Evolutionary conservation across 2,113 vertebrate genomes (phyloP).

Genomic region (Semnornis frantzii): DNA sequence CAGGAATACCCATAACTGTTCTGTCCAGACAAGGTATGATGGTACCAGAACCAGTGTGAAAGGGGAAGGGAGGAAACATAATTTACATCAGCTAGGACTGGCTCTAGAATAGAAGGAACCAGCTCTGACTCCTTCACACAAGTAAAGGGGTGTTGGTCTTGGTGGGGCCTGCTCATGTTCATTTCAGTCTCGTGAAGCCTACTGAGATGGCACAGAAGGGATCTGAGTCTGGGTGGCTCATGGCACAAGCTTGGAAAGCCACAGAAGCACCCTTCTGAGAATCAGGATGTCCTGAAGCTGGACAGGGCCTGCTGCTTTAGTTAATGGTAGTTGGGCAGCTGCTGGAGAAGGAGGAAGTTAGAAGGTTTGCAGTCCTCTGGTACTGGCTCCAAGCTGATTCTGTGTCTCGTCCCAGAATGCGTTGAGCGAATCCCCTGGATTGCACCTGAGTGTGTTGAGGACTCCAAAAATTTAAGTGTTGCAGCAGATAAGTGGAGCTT

Average conservation of each 20-base stretch:
- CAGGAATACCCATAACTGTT: conserved; percentile 93
- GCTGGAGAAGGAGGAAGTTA: background rate
- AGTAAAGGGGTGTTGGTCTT: background rate
- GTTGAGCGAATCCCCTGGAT: conserved; percentile 97
- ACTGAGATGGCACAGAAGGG: background rate
- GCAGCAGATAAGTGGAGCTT: conserved; percentile 98
- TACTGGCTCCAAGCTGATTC: no score
- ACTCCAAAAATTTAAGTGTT: conserved; percentile 82
- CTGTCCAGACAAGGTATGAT: conserved; percentile 88
- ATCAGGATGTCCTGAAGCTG: background rate
- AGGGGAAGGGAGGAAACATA: background rate
- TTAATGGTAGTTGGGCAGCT: background rate
- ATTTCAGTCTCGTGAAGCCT: background rate
- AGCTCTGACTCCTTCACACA: background rate
- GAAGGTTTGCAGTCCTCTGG: background rate
- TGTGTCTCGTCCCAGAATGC: conserved; percentile 78
- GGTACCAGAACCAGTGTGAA: background rate
- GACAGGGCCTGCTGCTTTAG: background rate
- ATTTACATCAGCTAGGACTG: background rate
- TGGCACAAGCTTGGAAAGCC: background rate
- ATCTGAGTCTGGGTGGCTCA: background rate
- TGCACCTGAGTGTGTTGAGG: conserved; percentile 92
- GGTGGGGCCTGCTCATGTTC: background rate
- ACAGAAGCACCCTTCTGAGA: background rate
- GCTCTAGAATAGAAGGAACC: background rate